These are phyloP conservation scores for Acrossocheilus fasciatus DNA, from an alignment of 2,797 vertebrate genomes.

Conservation along the genomic window DNA sequence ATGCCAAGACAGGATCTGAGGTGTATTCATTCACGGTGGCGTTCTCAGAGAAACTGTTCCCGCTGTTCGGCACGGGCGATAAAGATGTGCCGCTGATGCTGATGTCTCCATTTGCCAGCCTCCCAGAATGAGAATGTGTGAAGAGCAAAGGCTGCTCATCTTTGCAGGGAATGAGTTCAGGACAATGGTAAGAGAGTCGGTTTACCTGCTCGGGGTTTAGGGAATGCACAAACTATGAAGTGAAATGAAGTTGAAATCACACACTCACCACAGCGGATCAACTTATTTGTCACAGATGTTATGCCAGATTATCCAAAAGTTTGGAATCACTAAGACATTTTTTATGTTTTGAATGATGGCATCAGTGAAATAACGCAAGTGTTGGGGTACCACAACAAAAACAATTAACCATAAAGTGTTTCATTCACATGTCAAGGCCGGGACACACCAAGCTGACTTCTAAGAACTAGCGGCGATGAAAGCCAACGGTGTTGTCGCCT, in stretches of 20 bases:
- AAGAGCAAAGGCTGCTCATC: not conserved
- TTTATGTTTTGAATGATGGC: not conserved
- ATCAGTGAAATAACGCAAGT: not conserved
- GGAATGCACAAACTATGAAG: not conserved
- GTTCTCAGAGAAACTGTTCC: constrained; percentile 73
- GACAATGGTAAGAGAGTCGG: not conserved
- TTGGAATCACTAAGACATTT: not conserved
- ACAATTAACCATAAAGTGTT: too few species aligned
- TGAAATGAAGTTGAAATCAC: not conserved
- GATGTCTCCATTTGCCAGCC: constrained; percentile 48
- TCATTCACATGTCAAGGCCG: not conserved
- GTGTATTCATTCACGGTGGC: constrained; percentile 68
- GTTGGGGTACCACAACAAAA: not conserved
- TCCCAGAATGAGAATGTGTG: constrained; percentile 50
- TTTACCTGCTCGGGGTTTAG: not conserved
- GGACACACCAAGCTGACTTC: too few species aligned
- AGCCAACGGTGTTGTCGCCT: too few species aligned
- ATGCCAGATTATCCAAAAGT: not conserved
- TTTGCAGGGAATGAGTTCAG: not conserved
- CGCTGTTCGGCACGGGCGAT: constrained; percentile 78
- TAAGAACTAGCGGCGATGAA: too few species aligned
- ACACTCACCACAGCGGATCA: not conserved
- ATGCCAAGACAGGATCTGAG: constrained; percentile 74
- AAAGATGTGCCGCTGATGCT: constrained; percentile 79
- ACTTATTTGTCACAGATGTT: not conserved